Percentiles rank a stretch among this genome's conserved stretches.
These are phyloP conservation scores for Orchesella cincta DNA, from an alignment of 1,140 invertebrate species.

Conservation along the genomic window DNA sequence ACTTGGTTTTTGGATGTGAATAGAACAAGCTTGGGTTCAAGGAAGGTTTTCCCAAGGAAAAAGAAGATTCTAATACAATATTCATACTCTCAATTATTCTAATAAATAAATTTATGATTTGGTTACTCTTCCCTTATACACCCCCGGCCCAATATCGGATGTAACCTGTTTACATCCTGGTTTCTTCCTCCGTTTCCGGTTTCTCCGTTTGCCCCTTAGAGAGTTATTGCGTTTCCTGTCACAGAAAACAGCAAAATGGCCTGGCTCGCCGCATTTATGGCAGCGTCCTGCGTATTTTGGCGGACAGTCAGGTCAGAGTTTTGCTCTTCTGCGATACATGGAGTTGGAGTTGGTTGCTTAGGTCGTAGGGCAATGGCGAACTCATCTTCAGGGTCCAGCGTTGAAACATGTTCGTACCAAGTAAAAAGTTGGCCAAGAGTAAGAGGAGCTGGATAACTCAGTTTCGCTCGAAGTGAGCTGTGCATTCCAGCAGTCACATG, in stretches of 20 bases:
- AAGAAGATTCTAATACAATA: too few species aligned
- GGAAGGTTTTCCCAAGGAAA: too few species aligned
- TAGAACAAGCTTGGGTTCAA: too few species aligned
- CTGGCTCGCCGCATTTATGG: neutral
- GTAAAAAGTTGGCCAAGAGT: neutral
- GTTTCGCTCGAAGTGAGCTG: neutral
- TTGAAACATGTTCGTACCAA: neutral
- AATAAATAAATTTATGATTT: too few species aligned
- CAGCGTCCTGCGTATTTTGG: neutral
- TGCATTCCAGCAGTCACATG: neutral
- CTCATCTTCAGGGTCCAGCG: neutral
- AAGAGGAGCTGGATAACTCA: neutral
- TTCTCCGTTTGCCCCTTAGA: neutral
- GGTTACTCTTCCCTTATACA: conserved; percentile 22
- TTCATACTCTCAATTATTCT: too few species aligned
- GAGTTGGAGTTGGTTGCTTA: neutral
- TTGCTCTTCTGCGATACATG: neutral
- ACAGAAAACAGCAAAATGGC: neutral
- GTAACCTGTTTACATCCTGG: neutral
- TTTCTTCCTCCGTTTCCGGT: neutral
- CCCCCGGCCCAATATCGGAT: neutral
- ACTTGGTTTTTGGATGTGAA: too few species aligned
- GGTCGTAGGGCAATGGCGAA: neutral
- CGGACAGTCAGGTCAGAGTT: conserved; percentile 1
- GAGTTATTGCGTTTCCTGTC: neutral